phyloP scores from a whole-genome alignment of 2,797 vertebrate genomes.

The Gymnocypris eckloni region DNA sequence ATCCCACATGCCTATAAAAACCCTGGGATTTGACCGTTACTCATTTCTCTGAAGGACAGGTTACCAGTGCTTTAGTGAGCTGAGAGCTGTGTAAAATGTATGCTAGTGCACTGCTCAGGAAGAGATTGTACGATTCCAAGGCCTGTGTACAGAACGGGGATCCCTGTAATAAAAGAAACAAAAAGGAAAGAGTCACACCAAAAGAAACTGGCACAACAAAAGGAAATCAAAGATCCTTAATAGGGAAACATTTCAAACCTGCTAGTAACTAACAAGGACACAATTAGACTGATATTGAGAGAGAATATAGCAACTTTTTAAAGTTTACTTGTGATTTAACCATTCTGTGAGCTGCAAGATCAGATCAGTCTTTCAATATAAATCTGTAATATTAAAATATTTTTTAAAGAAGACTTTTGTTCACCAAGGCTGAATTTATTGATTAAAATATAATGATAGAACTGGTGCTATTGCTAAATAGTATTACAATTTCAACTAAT shows the following conservation, averaged over 20 bases:
- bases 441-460: neutral
- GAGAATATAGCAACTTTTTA: neutral
- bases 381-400: too few relatives aligned
- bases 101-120: constrained; percentile 80
- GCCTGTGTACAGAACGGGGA: constrained; percentile 83
- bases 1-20: neutral
- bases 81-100: neutral
- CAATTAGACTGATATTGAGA: neutral
- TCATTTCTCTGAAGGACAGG: neutral
- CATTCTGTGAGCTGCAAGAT: neutral
- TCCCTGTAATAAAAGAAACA: constrained; percentile 75
- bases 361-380: neutral
- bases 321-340: neutral
- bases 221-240: constrained; percentile 5
- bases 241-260: neutral
- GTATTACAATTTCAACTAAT: neutral
- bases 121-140: constrained; percentile 85
- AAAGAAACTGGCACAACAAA: neutral
- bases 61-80: constrained; percentile 21
- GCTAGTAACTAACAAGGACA: neutral
- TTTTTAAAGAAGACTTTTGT: neutral
- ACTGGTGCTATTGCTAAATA: neutral
- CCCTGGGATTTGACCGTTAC: neutral
- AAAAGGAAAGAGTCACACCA: neutral
- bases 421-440: neutral